phyloP scores from a whole-genome alignment of 2,797 vertebrate genomes.

The Melopsittacus undulatus region DNA sequence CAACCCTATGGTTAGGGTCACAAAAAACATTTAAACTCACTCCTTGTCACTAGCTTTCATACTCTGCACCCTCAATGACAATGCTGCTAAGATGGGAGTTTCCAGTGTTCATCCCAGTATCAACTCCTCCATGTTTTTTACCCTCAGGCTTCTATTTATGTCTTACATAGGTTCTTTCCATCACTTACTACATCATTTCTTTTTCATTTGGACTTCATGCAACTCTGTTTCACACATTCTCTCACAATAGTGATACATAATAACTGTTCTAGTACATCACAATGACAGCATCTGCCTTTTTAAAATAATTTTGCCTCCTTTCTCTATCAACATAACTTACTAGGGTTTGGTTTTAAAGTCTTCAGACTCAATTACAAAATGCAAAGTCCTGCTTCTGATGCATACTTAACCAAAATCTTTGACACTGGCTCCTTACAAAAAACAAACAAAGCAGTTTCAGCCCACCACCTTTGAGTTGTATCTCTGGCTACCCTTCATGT shows the following conservation, averaged over 20 bases:
- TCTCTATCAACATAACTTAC: neutral
- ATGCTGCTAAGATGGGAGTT: fast-evolving
- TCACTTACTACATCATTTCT: neutral
- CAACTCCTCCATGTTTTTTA: neutral
- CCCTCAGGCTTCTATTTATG: neutral
- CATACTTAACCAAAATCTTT: neutral
- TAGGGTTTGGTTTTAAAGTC: neutral
- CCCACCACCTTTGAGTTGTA: neutral
- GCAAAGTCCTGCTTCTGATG: neutral
- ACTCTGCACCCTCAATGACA: neutral
- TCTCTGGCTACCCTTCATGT: neutral
- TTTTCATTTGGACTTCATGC: neutral
- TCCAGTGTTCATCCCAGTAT: neutral
- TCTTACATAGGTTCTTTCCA: neutral
- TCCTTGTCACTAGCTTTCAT: neutral
- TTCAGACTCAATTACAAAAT: neutral
- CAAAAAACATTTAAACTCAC: neutral
- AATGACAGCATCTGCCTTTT: neutral
- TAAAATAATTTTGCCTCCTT: neutral
- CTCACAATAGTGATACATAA: neutral
- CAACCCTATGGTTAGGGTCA: neutral
- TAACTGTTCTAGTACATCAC: fast-evolving
- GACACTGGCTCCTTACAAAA: neutral
- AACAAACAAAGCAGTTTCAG: neutral
- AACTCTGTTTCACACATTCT: neutral